Conservation (phyloP, 64 coral and sea anemone species). For the Actinia tenebrosa region DNA sequence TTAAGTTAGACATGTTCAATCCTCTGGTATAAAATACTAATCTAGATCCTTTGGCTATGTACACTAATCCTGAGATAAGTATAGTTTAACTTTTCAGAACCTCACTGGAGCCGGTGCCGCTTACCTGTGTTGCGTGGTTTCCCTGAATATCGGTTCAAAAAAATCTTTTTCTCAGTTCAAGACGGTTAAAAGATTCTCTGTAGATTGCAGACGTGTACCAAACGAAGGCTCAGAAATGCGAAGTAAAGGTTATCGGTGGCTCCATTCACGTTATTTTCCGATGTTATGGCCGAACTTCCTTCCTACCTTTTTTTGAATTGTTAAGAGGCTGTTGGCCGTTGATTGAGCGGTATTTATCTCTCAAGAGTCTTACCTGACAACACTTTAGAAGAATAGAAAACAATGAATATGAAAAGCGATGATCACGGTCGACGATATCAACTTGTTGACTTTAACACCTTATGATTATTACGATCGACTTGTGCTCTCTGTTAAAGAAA, state of each 20-base stretch:
- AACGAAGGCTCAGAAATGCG: background rate
- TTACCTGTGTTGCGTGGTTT: background rate
- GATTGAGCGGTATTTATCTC: background rate
- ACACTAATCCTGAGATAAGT: background rate
- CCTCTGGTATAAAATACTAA: background rate
- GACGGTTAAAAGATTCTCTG: background rate
- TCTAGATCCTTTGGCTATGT: background rate
- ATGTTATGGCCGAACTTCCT: background rate
- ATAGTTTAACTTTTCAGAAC: background rate
- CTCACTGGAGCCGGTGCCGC: too few species aligned
- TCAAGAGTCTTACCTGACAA: background rate
- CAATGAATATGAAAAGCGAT: background rate
- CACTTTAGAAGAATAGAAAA: background rate
- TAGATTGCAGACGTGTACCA: background rate
- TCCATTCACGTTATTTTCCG: background rate
- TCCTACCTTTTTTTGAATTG: background rate
- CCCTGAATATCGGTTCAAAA: background rate
- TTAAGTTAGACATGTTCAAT: background rate
- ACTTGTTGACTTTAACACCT: background rate
- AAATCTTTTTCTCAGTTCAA: background rate
- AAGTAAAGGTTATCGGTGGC: background rate
- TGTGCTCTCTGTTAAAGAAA: background rate
- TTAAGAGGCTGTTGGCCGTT: background rate
- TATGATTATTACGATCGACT: background rate
- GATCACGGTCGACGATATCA: background rate